A percentile compares a stretch with the other conserved stretches of the same genome.
Conservation (phyloP, 2,888 invertebrate species). For the Miltochrista miniata region DNA sequence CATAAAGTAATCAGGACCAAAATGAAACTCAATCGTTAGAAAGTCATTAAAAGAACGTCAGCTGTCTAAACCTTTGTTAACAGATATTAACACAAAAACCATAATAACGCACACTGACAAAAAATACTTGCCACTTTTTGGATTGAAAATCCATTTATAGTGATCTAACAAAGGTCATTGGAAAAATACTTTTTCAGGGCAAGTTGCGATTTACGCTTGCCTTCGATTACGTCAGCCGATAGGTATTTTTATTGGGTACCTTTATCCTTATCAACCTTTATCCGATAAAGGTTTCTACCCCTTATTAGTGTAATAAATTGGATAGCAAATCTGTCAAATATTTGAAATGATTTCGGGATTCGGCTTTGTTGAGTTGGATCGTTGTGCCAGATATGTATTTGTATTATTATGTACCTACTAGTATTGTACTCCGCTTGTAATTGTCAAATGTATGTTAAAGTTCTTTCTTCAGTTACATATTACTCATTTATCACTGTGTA, state of each 20-base stretch:
- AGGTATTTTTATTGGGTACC: slow-evolving; percentile 24
- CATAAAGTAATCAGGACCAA: neutral
- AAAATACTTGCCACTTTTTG: neutral
- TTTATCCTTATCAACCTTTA: slow-evolving; percentile 10
- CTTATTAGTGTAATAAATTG: slow-evolving; percentile 10
- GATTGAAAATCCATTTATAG: slow-evolving; percentile 1
- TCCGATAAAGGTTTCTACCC: slow-evolving; percentile 5
- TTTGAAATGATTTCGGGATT: neutral
- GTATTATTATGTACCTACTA: too few relatives aligned
- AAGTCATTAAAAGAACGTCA: neutral
- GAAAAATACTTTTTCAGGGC: slow-evolving; percentile 8
- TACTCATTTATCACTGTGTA: too few relatives aligned
- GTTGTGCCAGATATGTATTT: too few relatives aligned
- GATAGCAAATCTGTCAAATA: slow-evolving; percentile 1
- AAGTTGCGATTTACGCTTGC: slow-evolving; percentile 19
- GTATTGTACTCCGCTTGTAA: too few relatives aligned
- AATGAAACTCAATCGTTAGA: neutral
- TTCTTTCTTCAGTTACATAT: too few relatives aligned
- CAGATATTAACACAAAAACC: neutral
- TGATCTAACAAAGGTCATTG: slow-evolving; percentile 6
- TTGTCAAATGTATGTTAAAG: too few relatives aligned
- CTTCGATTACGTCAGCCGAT: slow-evolving; percentile 29
- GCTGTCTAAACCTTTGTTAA: neutral
- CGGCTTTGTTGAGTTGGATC: neutral
- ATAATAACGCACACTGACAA: neutral